Evolutionary conservation across 2,113 vertebrate species (phyloP).

Genomic region (Apistogramma diplotaenia): DNA sequence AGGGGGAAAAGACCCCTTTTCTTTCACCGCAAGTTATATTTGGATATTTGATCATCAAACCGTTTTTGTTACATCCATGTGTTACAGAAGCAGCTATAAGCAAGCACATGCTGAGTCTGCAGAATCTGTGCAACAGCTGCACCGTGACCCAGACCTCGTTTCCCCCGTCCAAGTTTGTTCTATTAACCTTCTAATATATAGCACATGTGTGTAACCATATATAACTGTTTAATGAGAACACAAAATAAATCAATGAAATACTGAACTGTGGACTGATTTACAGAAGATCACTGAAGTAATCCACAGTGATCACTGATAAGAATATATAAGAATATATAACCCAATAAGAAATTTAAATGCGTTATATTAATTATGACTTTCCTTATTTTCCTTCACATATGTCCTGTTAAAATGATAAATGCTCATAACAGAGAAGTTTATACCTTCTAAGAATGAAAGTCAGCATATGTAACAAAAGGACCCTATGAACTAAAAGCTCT

Average conservation of each 20-base stretch:
- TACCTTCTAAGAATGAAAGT: not conserved
- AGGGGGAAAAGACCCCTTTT: not conserved
- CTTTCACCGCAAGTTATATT: not conserved
- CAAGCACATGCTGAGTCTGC: not conserved
- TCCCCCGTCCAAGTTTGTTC: not conserved
- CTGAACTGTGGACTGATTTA: not conserved
- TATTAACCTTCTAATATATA: not conserved
- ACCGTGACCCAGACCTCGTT: not conserved
- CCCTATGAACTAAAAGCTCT: too few relatives aligned
- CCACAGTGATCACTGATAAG: not conserved
- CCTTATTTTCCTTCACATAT: not conserved
- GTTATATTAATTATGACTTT: not conserved
- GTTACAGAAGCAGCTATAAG: not conserved
- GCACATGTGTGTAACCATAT: not conserved
- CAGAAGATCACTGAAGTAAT: not conserved
- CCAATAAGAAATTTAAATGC: not conserved
- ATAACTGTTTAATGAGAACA: not conserved
- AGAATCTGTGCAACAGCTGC: not conserved
- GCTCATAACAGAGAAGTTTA: not conserved
- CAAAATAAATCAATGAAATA: not conserved
- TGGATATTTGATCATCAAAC: not conserved
- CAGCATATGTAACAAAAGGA: not conserved
- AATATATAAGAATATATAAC: not conserved
- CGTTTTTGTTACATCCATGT: not conserved
- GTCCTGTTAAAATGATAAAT: not conserved